Evolutionary conservation across 1,140 invertebrate species (phyloP), one percentile per base, ranked within the genome.

Genomic region (Mya arenaria): DNA sequence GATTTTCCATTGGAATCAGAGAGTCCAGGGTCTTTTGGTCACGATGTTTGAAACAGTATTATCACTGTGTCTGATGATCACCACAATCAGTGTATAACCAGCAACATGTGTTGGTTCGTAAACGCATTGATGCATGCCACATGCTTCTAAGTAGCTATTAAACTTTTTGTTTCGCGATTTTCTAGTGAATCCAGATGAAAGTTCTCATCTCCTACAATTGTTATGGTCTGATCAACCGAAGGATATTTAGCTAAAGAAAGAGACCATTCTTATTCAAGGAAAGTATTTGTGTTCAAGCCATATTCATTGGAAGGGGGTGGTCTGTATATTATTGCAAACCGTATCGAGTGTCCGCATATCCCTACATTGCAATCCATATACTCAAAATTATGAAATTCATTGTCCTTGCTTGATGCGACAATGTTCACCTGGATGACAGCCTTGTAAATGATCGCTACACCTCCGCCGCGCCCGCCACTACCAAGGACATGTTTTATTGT

Each of bases 321-420:
- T 25, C 69, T 55, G 69, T 73, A 73, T 73, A 73, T 56, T 8
- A 73, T 25, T 1, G 69, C 69, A 23, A 73, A 39, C 34, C 55
- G 13, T 23, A 73, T 56, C 8, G 25, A 73, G 69, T 71, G 25
- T 28, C 66, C 17, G 1, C 41, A n/a, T 13, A 48, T 52, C 6
- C 23, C 66, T 48, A 71, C 28, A 28, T 36, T 72, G 28, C 69
- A 72, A n/a, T 55, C 69, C 52, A 72, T 36, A 25, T 6, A 56
- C 69, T 72, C 34, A 72, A 55, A 72, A 10, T 32, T 1, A 36
- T 32, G 37, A 17, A 58, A 58, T 56, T 56, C 69, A 1, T 56
- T 72, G 52, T 34, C n/a, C 30, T 58, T 3, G 28, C 48, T 72
- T 32, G 48, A 72, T 34, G 48, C 2, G 1, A 56, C n/a, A 58